Evolutionary conservation across 2,888 invertebrate genomes (phyloP).

Genomic region (Morinoia aosen): DNA sequence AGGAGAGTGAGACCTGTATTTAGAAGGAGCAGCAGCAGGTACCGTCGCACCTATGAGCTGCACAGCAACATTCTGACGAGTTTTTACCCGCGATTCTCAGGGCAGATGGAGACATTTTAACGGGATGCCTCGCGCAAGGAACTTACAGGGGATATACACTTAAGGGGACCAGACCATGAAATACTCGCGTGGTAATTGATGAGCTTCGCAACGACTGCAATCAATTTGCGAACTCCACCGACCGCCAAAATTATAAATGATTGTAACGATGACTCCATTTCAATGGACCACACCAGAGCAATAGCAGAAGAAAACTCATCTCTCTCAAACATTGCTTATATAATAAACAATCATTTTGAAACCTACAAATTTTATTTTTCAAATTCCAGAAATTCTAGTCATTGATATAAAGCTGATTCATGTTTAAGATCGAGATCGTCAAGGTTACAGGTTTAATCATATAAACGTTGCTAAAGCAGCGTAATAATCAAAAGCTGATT

Average conservation of each 20-base stretch:
- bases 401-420: too few relatives aligned
- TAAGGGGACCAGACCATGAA: not conserved
- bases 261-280: not conserved
- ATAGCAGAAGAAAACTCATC: not conserved
- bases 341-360: too few relatives aligned
- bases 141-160: not conserved
- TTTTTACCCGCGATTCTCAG: not conserved
- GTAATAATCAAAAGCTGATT: too few relatives aligned
- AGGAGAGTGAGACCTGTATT: not conserved
- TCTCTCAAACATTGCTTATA: not conserved
- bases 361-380: too few relatives aligned
- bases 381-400: too few relatives aligned
- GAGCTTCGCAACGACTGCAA: not conserved
- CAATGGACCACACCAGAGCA: not conserved
- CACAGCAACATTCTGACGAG: constrained; percentile 43
- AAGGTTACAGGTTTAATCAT: too few relatives aligned
- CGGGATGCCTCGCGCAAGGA: not conserved
- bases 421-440: too few relatives aligned
- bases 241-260: not conserved
- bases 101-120: constrained; percentile 51
- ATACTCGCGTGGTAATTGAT: not conserved
- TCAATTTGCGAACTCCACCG: not conserved
- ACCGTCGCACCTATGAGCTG: not conserved
- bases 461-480: too few relatives aligned
- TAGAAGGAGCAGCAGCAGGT: not conserved